Conservation (phyloP, 2,888 invertebrate genomes). For the Sepiola atlantica region DNA sequence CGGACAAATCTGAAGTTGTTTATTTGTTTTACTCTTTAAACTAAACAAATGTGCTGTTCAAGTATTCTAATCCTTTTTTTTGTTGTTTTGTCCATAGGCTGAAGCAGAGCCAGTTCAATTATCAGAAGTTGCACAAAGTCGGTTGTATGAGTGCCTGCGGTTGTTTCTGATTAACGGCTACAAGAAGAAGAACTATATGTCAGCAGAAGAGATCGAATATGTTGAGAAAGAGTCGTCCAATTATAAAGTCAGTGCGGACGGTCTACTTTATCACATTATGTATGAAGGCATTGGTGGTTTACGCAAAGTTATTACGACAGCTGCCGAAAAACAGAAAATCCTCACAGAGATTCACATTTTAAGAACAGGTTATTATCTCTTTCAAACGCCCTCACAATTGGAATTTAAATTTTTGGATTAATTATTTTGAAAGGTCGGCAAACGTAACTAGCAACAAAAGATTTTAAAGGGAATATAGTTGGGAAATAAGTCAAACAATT, state of each 20-base stretch:
- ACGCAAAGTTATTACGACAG: constrained; percentile 52
- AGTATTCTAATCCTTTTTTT: neutral
- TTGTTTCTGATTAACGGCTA: neutral
- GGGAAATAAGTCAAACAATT: too few species aligned
- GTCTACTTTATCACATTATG: constrained; percentile 54
- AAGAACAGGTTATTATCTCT: constrained; percentile 43
- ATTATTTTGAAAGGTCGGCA: too few species aligned
- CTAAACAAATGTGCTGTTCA: neutral
- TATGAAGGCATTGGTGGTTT: constrained; percentile 47
- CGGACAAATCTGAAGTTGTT: too few species aligned
- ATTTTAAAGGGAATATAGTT: too few species aligned
- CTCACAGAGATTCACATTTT: constrained; percentile 55
- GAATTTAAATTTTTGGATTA: too few species aligned
- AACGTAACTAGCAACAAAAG: too few species aligned
- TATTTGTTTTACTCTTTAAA: neutral
- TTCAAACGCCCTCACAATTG: neutral
- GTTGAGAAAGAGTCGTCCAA: neutral
- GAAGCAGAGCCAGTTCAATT: constrained; percentile 38
- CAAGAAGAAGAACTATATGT: neutral
- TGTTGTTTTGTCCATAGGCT: constrained; percentile 1
- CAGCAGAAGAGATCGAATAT: constrained; percentile 37
- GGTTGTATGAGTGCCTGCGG: neutral
- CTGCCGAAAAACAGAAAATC: constrained; percentile 55
- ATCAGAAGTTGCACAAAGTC: neutral
- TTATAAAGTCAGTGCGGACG: constrained; percentile 50